A percentile compares a stretch with the other conserved stretches of the same genome.
These are phyloP conservation scores for Falco rusticolus DNA, from an alignment of 2,797 vertebrate genomes.

Conservation along the genomic window DNA sequence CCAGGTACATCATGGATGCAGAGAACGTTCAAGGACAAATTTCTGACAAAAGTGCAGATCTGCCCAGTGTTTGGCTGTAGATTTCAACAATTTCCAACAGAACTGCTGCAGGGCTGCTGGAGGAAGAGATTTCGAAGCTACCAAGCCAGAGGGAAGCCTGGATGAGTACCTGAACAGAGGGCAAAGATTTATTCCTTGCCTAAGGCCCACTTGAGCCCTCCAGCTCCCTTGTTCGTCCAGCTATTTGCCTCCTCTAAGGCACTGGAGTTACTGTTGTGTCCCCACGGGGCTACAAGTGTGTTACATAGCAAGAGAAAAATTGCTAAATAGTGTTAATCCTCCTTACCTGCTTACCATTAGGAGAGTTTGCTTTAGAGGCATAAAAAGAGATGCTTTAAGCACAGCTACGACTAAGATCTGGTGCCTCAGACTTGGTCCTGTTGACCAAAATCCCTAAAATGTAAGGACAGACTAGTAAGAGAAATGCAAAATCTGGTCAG, in stretches of 20 bases:
- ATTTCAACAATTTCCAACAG: background rate
- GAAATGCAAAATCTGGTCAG: background rate
- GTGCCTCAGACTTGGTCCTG: background rate
- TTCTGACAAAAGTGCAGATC: background rate
- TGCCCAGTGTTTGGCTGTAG: background rate
- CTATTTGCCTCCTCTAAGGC: background rate
- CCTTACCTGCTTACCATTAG: background rate
- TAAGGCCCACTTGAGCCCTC: background rate
- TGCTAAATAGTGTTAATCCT: background rate
- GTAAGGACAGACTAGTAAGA: background rate
- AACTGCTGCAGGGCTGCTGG: background rate
- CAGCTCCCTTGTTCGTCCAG: background rate
- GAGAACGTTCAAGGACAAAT: background rate
- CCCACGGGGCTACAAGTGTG: background rate
- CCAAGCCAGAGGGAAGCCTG: background rate
- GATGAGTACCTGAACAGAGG: background rate
- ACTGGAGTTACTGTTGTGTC: background rate
- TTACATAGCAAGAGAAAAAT: constrained; percentile 5
- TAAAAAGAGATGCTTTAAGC: background rate
- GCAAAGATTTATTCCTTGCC: background rate
- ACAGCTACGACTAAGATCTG: background rate
- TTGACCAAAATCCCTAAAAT: background rate
- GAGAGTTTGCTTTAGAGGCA: background rate
- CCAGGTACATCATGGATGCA: background rate
- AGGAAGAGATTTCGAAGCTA: background rate